Base-by-base conservation (phyloP, 23 tunicate genomes). In the Ciona savignyi region DNA sequence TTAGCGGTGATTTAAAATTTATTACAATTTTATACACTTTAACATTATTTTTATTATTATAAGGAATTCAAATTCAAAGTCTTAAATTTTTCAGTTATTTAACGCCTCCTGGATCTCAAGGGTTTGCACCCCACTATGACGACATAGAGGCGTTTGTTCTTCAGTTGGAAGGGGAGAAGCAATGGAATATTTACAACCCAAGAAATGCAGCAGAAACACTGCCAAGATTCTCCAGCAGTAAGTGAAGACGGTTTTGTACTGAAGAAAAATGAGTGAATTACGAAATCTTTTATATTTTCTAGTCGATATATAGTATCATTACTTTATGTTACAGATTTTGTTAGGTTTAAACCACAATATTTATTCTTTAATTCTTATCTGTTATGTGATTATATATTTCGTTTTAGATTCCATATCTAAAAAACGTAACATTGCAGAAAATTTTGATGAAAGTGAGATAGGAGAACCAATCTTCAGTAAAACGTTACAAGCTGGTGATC, bases 41-140 rank as follows among this genome's bases (percentile, higher is more conserved):
- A n/a, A n/a, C n/a, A n/a, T n/a, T n/a, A n/a, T n/a, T n/a, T n/a
- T n/a, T n/a, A n/a, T n/a, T n/a, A n/a, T n/a, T n/a, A n/a, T n/a
- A n/a, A n/a, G n/a, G n/a, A n/a, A n/a, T n/a, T n/a, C n/a, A n/a
- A n/a, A n/a, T n/a, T n/a, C n/a, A n/a, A n/a, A n/a, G n/a, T 63
- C 67, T 9, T 4, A 11, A 11, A 63, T 4, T 22, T 25, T 4
- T 25, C 66, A 90, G 90, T 15, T 92, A 92, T 63, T 70, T 92
- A 25, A 92, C 98, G 1, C 98, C 98, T 15, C 83, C 98, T 23
- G 93, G 98, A 6, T 75, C 82, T 11, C 93, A 85, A 63, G 98
- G 98, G 11, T 92, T 92, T 67, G 98, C 98, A 35, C 98, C 98
- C 22, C 98, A 92, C 73, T 92, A 85, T 60, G 98, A 92, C 62